Evolutionary conservation across 2,888 invertebrate species (phyloP).

Genomic region (Pimpla rufipes): DNA sequence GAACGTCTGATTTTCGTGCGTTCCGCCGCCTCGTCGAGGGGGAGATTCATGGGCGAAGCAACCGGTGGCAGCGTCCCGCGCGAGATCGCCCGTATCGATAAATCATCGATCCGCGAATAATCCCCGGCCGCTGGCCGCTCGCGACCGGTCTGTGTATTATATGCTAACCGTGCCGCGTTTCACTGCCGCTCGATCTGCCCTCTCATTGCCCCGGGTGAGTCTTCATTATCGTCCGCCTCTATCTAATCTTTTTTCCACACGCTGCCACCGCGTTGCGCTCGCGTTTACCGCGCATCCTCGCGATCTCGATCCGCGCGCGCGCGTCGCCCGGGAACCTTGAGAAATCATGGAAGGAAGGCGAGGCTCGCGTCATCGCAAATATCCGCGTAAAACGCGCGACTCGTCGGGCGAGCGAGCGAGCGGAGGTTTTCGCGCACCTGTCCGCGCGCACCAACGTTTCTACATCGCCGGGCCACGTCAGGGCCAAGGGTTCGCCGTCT

Average conservation of each 20-base stretch:
- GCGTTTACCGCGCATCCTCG: conserved; percentile 9
- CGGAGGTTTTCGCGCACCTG: conserved; percentile 48
- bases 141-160: conserved; percentile 38
- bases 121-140: conserved; percentile 33
- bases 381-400: background rate
- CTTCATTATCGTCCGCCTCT: conserved; percentile 29
- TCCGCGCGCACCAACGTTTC: conserved; percentile 47
- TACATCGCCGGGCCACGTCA: conserved; percentile 54
- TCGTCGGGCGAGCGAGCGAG: background rate
- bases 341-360: background rate
- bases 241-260: conserved; percentile 42
- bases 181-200: background rate
- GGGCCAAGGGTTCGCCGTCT: conserved; percentile 65
- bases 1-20: background rate
- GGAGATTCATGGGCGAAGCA: conserved; percentile 50
- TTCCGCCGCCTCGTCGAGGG: background rate
- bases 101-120: conserved; percentile 64
- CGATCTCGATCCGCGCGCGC: conserved; percentile 31
- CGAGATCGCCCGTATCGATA: conserved; percentile 54
- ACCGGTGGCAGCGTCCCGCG: conserved; percentile 61
- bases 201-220: background rate
- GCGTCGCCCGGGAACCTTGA: conserved; percentile 1
- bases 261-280: conserved; percentile 13
- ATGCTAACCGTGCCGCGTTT: conserved; percentile 8
- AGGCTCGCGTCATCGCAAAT: conserved; percentile 11